Evolutionary conservation across 1,140 invertebrate species (phyloP).

Genomic region (Drosophila sucinea): DNA sequence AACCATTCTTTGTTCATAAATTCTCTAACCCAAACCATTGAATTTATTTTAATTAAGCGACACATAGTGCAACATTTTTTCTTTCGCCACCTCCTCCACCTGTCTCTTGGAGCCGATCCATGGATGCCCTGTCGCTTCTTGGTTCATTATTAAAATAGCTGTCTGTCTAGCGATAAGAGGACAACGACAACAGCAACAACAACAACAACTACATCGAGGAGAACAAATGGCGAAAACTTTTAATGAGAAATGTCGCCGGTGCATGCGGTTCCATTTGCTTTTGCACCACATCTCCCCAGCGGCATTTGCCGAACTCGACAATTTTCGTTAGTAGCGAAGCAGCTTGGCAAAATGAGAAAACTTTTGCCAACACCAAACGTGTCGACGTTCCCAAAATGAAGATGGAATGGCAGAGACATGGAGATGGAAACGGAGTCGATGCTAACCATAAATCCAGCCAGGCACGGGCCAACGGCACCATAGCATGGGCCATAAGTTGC

Average conservation of each 20-base stretch:
- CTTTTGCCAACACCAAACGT: conserved; percentile 74
- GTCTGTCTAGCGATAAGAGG: conserved; percentile 74
- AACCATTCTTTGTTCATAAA: too few species aligned
- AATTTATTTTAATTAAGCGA: conserved; percentile 45
- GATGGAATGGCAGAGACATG: conserved; percentile 31
- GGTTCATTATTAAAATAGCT: conserved; percentile 63
- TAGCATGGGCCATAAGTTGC: conserved; percentile 52
- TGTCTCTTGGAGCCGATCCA: conserved; percentile 34
- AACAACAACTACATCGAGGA: conserved; percentile 1
- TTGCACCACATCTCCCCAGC: conserved; percentile 45
- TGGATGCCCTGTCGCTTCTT: conserved; percentile 9
- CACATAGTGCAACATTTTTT: neutral
- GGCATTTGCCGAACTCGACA: conserved; percentile 71
- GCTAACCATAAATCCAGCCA: conserved; percentile 43
- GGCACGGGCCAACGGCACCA: conserved; percentile 22
- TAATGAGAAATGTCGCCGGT: conserved; percentile 74
- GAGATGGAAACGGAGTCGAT: conserved; percentile 30
- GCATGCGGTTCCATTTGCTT: conserved; percentile 61
- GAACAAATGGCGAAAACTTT: conserved; percentile 66
- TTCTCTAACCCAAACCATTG: too few species aligned
- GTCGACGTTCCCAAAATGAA: conserved; percentile 50
- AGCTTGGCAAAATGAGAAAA: conserved; percentile 79
- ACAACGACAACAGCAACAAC: conserved; percentile 12
- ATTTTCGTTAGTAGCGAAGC: conserved; percentile 74
- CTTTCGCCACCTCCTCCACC: conserved; percentile 35